Base-by-base conservation (phyloP, 2,888 invertebrate genomes). In the Chrysolina oricalcia region DNA sequence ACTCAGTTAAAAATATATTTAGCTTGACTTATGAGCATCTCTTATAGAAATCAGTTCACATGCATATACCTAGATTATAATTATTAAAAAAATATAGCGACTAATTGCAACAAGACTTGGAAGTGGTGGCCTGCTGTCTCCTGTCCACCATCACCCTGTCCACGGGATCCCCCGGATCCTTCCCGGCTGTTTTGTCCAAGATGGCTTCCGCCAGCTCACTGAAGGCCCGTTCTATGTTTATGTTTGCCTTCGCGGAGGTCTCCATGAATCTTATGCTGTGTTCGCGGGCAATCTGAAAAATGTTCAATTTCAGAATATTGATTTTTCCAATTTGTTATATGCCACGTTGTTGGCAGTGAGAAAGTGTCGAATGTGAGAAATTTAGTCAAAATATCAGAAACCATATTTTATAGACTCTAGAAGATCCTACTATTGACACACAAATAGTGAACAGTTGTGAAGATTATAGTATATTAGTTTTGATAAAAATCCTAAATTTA, bases 241-340 rank as follows among this genome's bases (percentile, higher is more conserved):
- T 96, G 90, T 98, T 97, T 73, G 97, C 95, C 91, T 98, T 98
- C 78, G 98, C 98, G 80, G 98, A 98, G 74, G 98, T 98, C 92
- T 98, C 98, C 95, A 98, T 96, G 91, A 98, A 98, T 81, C 97
- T 93, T 89, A 98, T 97, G 84, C 96, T 92, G 90, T 98, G 98
- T 90, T 98, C 98, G 86, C 95, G 92, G 56, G 97, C 98, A 91
- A 98, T 98, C 97, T 98, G 89, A 19, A 74, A 71, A 41, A 35
- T 27, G 2, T 6, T 35, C 2, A 23, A 21, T 13, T 62, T 27
- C 2, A 27, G 5, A 35, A 35, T n/a, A n/a, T n/a, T n/a, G n/a
- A 35, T 35, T 35, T 35, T 35, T 35, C 0, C 35, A 35, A 35
- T 8, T 35, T 35, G 3, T 3, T 35, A 35, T 35, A 35, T 35